A percentile compares a stretch with the other conserved stretches of the same genome.
phyloP scores from a whole-genome alignment of 2,113 vertebrate genomes.

The Peromyscus polionotus region DNA sequence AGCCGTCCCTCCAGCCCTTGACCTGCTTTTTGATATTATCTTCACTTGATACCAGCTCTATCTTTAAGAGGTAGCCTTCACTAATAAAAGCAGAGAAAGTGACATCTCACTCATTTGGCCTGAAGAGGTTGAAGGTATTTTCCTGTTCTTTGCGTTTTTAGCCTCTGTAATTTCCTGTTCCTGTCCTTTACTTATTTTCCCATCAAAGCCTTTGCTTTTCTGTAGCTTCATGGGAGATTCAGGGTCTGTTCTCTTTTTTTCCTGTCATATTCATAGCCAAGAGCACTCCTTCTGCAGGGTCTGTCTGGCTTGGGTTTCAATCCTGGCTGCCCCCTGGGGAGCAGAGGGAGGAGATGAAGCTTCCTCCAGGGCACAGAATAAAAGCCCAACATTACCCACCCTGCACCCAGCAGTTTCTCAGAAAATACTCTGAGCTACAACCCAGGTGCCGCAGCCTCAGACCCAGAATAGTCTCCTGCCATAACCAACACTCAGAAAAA shows the following conservation, averaged over 20 bases:
- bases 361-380: background rate
- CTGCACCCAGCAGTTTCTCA: slow-evolving; percentile 3
- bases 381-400: background rate
- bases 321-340: background rate
- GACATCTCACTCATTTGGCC: background rate
- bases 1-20: background rate
- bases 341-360: background rate
- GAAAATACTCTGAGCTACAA: background rate
- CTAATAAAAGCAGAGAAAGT: background rate
- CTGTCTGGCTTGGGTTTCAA: background rate
- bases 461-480: background rate
- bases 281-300: background rate
- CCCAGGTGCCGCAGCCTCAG: background rate
- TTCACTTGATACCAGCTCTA: background rate
- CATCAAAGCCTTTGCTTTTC: background rate
- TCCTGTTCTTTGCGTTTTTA: background rate
- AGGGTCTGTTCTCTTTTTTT: background rate
- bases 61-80: background rate
- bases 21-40: background rate
- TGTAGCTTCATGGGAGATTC: background rate
- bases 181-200: background rate
- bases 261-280: background rate
- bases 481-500: slow-evolving; percentile 41
- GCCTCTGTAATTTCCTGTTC: background rate
- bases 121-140: background rate